Percentiles rank a stretch among this genome's conserved stretches.
Evolutionary conservation across 2,797 vertebrate genomes (phyloP).

Genomic region (Rhinichthys osculus): DNA sequence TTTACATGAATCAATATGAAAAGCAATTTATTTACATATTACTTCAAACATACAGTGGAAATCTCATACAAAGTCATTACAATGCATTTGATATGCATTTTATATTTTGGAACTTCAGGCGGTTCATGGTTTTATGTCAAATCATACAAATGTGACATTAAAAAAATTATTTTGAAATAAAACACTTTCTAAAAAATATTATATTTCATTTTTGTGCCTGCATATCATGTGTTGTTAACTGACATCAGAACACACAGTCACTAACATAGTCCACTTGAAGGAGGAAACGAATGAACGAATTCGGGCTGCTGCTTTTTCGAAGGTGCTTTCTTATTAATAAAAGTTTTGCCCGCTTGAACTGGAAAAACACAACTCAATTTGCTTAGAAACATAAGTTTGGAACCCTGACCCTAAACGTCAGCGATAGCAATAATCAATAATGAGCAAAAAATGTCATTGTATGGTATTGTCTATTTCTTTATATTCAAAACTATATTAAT

Average conservation of each 20-base stretch:
- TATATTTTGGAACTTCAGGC: neutral
- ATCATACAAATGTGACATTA: neutral
- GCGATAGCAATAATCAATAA: neutral
- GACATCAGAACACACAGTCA: too few relatives aligned
- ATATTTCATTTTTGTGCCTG: too few relatives aligned
- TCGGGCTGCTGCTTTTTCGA: neutral
- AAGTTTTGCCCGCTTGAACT: neutral
- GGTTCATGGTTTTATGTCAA: neutral
- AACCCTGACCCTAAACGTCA: neutral
- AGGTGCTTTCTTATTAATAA: neutral
- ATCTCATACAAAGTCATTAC: neutral
- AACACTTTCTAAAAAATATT: neutral
- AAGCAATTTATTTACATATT: slow-evolving; percentile 5
- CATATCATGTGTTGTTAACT: too few relatives aligned
- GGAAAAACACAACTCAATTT: neutral
- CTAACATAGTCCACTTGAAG: neutral
- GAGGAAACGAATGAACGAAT: neutral
- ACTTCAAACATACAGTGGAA: neutral
- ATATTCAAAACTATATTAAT: neutral
- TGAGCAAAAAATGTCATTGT: neutral
- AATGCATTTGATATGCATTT: slow-evolving; percentile 8
- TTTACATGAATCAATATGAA: neutral
- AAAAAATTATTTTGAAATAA: neutral
- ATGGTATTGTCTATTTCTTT: neutral
- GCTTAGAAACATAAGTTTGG: neutral